Percentiles rank a stretch among this genome's conserved stretches.
Evolutionary conservation across 2,113 vertebrate genomes (phyloP).

Genomic region (Chaetodon trifascialis): DNA sequence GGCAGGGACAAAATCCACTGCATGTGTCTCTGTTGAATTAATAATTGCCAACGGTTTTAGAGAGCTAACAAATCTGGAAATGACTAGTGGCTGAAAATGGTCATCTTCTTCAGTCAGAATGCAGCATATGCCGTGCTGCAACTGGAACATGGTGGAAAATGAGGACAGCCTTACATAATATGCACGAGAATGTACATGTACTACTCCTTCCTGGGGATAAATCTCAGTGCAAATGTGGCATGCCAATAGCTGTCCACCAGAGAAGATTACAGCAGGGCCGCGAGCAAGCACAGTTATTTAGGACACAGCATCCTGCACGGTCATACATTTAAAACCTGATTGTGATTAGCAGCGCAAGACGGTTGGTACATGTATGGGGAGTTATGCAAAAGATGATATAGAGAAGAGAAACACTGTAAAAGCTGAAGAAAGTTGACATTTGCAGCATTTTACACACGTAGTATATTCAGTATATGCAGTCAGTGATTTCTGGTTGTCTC

Average conservation of each 20-base stretch:
- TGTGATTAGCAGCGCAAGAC: conserved; percentile 21
- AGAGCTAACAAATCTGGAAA: neutral
- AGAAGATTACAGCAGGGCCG: conserved; percentile 69
- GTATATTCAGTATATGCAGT: neutral
- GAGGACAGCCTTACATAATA: conserved; percentile 68
- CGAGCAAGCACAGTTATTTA: conserved; percentile 60
- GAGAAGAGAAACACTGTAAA: neutral
- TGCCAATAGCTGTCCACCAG: conserved; percentile 59
- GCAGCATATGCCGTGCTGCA: conserved; percentile 17
- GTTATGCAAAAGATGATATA: neutral
- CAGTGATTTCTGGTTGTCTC: neutral
- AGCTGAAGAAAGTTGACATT: neutral
- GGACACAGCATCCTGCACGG: conserved; percentile 55
- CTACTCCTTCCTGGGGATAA: conserved; percentile 58
- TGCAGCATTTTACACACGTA: neutral
- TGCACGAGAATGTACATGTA: conserved; percentile 44
- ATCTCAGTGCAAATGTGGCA: conserved; percentile 50
- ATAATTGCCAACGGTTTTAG: neutral
- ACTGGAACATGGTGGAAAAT: conserved; percentile 42
- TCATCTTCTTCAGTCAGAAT: conserved; percentile 17
- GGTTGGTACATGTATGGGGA: neutral
- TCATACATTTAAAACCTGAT: conserved; percentile 33
- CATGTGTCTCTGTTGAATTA: neutral
- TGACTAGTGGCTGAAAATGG: conserved; percentile 18
- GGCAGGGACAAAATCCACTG: neutral